These are phyloP conservation scores for Ganaspis brasiliensis DNA, from an alignment of 2,888 invertebrate species.

Conservation along the genomic window DNA sequence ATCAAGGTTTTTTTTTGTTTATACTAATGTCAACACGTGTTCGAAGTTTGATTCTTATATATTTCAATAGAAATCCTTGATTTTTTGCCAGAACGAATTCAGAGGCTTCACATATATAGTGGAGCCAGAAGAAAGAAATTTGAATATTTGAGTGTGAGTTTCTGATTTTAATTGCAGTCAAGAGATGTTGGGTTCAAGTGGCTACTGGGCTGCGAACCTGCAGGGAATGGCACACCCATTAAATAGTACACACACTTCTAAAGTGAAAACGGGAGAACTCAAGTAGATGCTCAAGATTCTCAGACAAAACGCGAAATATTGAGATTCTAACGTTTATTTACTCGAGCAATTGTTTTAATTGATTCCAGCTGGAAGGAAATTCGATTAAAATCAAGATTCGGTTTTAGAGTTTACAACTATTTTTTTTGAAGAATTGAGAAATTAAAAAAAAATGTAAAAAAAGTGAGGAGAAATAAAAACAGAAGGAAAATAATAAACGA, in stretches of 20 bases:
- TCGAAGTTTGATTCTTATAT: background rate
- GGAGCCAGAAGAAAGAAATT: constrained; percentile 21
- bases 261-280: constrained; percentile 46
- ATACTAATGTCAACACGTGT: background rate
- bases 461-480: no score
- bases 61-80: background rate
- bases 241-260: constrained; percentile 19
- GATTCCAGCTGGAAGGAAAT: background rate
- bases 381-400: background rate
- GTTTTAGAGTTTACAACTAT: background rate
- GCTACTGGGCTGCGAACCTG: constrained; percentile 28
- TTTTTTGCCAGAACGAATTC: background rate
- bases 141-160: constrained; percentile 21
- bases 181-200: constrained; percentile 38
- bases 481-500: no score
- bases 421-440: background rate
- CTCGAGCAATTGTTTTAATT: constrained; percentile 3
- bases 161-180: constrained; percentile 39
- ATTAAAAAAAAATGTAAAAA: no score
- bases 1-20: background rate
- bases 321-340: constrained; percentile 22
- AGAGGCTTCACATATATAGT: background rate
- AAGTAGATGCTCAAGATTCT: constrained; percentile 31
- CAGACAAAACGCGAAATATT: background rate
- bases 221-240: constrained; percentile 41